Evolutionary conservation across 2,113 vertebrate genomes (phyloP).

Genomic region (Peromyscus maniculatus): DNA sequence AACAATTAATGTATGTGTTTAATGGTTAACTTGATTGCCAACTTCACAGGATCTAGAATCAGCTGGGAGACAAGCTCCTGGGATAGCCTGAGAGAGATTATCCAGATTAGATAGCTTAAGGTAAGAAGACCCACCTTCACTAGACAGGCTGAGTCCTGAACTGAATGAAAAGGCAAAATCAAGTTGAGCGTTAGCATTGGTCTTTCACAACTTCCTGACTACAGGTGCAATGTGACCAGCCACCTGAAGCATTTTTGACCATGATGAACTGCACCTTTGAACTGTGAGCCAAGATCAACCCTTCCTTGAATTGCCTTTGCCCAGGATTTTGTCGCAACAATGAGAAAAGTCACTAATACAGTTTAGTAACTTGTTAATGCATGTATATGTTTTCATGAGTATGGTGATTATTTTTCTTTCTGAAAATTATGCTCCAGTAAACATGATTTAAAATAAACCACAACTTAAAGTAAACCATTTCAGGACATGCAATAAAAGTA

Average conservation of each 20-base stretch:
- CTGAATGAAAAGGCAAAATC: background rate
- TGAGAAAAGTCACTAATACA: background rate
- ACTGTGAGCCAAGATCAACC: background rate
- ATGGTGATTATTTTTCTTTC: background rate
- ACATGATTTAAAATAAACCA: background rate
- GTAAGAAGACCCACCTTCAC: background rate
- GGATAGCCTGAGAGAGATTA: background rate
- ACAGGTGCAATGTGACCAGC: background rate
- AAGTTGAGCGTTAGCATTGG: background rate
- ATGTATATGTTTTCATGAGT: background rate
- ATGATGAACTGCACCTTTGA: background rate
- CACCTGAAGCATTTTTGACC: background rate
- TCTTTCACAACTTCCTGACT: background rate
- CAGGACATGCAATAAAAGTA: background rate
- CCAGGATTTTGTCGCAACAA: background rate
- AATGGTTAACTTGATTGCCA: background rate
- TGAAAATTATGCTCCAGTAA: background rate
- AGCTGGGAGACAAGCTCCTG: background rate
- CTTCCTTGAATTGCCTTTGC: too few relatives aligned
- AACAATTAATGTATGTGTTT: background rate
- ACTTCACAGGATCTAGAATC: background rate
- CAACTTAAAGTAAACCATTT: conserved; percentile 34
- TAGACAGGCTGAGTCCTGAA: background rate
- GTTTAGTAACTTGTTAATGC: background rate
- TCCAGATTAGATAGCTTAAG: background rate